Base-by-base conservation (phyloP, 2,888 invertebrate species). In the Dolichopus griseipennis region DNA sequence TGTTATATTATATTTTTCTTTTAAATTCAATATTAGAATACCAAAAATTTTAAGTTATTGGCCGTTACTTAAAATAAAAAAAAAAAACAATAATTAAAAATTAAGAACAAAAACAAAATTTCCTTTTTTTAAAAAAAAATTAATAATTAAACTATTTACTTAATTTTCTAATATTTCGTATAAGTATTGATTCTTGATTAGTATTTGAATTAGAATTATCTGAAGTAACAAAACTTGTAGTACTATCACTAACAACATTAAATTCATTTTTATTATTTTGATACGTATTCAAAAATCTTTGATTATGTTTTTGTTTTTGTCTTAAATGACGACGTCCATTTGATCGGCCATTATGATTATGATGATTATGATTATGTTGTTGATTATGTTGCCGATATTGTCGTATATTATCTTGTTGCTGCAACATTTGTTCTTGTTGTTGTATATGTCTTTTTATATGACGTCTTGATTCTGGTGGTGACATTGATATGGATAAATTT, bases 371-470 rank as follows among this genome's bases (percentile, higher is more conserved):
- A 68, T 71, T 69, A 41, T 70, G 69, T 21, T 70, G 69, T n/a
- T 61, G 68, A 9, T 66, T 66, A 65, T 71, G 70, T 22, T 70
- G 69, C 64, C 66, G 74, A 37, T 73, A 72, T 64, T 71, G 73
- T 27, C 75, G 74, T 22, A 72, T 72, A 20, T 69, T 70, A 33
- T 71, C 71, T n/a, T 71, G 61, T 62, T 71, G 68, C 64, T 70
- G 68, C 65, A 70, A 67, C 1, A 9, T 6, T 20, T 20, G 20
- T 22, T 22, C 9, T 62, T 62, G 62, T 21, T 12, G 5, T 52
- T 6, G 6, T 52, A 52, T 52, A 18, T 52, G 52, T n/a, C 52
- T 52, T 7, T 52, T 52, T 52, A 52, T 52, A 52, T 52, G 52
- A 52, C n/a, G 52, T 52, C n/a, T 52, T 52, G 52, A 52, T 52